These are phyloP conservation scores for Conchocele bisecta DNA, from an alignment of 2,888 invertebrate genomes.

Conservation along the genomic window DNA sequence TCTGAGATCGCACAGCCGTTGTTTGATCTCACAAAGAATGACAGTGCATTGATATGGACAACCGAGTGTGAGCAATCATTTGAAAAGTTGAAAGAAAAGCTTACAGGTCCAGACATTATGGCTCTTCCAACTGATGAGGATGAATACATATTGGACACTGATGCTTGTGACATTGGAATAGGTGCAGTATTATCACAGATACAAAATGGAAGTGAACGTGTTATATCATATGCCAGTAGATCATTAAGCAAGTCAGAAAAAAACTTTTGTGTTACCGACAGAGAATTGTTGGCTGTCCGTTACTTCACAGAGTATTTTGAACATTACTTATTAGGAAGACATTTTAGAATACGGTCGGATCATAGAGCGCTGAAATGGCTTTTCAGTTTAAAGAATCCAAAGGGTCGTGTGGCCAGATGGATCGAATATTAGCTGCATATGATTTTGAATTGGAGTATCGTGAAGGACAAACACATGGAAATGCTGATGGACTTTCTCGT, in stretches of 20 bases:
- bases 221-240: constrained; percentile 39
- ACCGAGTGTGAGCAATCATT: constrained; percentile 26
- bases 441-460: no score
- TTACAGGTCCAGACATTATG: constrained; percentile 26
- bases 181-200: constrained; percentile 40
- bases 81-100: constrained; percentile 21
- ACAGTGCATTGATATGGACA: constrained; percentile 21
- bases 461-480: constrained; percentile 7
- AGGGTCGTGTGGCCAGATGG: no score
- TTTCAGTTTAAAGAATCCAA: no score
- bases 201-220: constrained; percentile 21
- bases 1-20: background rate
- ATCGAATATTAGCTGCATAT: no score
- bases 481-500: constrained; percentile 20
- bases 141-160: constrained; percentile 40
- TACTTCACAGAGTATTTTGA: no score
- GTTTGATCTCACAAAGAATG: background rate
- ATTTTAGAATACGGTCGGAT: no score
- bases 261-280: no score
- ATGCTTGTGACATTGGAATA: constrained; percentile 37
- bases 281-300: no score
- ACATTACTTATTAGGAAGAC: no score
- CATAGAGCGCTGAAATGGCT: no score
- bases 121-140: constrained; percentile 18
- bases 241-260: no score